Percentiles rank a stretch among this genome's conserved stretches.
Conservation (phyloP, 2,113 vertebrate species). For the Colius striatus region DNA sequence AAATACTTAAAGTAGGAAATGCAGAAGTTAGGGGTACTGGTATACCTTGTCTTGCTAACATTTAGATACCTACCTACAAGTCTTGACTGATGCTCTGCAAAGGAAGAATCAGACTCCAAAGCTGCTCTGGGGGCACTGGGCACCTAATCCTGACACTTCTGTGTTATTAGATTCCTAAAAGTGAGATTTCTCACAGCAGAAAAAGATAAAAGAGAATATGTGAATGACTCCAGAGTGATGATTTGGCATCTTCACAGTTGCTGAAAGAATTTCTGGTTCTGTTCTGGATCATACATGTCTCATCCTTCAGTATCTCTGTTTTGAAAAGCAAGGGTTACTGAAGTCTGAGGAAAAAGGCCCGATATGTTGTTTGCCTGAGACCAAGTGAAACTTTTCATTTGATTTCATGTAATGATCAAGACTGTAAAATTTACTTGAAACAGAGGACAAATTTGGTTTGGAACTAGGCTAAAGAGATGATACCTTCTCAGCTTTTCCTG, state of each 20-base stretch:
- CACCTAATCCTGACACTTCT: neutral
- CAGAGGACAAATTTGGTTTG: neutral
- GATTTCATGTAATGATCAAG: neutral
- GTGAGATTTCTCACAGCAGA: neutral
- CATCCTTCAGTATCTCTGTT: neutral
- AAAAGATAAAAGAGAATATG: neutral
- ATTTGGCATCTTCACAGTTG: neutral
- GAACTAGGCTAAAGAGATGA: neutral
- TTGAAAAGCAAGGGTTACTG: neutral
- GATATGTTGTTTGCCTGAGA: neutral
- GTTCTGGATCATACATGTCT: neutral
- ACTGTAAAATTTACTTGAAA: neutral
- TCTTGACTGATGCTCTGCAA: neutral
- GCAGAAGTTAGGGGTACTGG: neutral
- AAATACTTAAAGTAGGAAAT: neutral
- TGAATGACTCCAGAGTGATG: neutral
- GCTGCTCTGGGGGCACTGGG: accelerated
- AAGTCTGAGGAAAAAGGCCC: neutral
- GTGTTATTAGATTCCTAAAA: neutral
- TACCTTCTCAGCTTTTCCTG: neutral
- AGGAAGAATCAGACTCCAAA: neutral
- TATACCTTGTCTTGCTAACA: neutral
- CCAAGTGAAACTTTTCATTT: neutral
- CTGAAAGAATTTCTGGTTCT: neutral
- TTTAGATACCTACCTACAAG: neutral